Evolutionary conservation across 2,113 vertebrate genomes (phyloP), one percentile per base, ranked within the genome.

Genomic region (Boulengeromyrus knoepffleri): DNA sequence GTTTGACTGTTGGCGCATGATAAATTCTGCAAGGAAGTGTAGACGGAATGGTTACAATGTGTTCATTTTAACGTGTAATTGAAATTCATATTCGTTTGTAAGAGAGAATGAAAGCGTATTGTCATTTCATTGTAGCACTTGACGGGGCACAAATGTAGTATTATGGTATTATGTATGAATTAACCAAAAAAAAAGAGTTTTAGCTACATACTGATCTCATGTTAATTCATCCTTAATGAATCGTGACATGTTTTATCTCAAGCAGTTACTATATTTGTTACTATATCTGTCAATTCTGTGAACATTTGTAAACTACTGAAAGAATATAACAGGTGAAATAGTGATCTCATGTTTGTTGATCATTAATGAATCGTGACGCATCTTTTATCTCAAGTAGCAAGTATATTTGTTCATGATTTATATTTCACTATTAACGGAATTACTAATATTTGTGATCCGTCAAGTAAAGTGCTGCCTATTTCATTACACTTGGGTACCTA

Each of bases 1-100:
- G 13, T 94, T 87, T 89, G 94, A 77, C 93, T 89, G 8, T 1
- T 8, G 1, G 92, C 91, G 89, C 97, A 98, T 10, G 89, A 89
- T 39, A 91, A 90, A 85, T 87, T 91, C 98, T 98, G 95, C 17
- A 52, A 74, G 17, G 3, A n/a, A 36, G 50, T n/a, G 36, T 52
- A 70, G 1, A 1, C 27, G 10, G 3, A 15, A 19, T 19, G 31
- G 46, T 86, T 27, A 86, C 9, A 85, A 42, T 13, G 4, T n/a
- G 47, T 52, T 52, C 3, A 31, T 31, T 52, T 87, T 45, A 87
- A 17, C 46, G 39, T 85, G 9, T n/a, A 46, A 47, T 74, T 17
- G 24, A 74, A 50, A 13, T 39, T 49, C 12, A 27, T 17, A 0
- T 89, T n/a, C 12, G 8, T 49, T 46, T 52, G n/a, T 89, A 27